A percentile compares a stretch with the other conserved stretches of the same genome.
Conservation (phyloP, 2,113 vertebrate species). For the Uria aalge region DNA sequence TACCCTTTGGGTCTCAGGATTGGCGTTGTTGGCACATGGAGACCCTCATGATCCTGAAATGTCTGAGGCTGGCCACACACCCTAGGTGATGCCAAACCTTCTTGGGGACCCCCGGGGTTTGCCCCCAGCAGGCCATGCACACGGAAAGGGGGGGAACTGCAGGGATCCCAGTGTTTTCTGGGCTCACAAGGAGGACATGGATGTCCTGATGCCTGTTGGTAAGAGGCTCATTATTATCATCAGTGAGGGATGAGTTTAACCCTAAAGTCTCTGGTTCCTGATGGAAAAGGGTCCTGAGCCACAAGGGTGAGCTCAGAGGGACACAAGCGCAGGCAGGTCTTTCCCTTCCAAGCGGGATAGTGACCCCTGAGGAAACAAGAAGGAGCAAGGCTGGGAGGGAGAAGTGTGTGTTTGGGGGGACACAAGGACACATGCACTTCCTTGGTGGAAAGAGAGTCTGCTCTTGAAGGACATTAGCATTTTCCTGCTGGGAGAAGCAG, state of each 20-base stretch:
- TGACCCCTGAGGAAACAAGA: neutral
- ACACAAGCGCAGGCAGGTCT: neutral
- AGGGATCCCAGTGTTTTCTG: neutral
- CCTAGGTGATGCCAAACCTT: neutral
- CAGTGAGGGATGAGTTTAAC: neutral
- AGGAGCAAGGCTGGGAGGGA: neutral
- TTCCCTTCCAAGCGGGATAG: neutral
- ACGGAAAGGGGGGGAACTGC: neutral
- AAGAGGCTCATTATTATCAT: neutral
- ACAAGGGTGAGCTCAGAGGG: neutral
- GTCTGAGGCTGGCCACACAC: neutral
- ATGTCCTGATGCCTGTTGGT: neutral
- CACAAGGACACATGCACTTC: neutral
- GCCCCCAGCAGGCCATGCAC: neutral
- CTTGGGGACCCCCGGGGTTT: neutral
- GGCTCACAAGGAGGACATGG: neutral
- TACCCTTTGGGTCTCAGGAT: neutral
- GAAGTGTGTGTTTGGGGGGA: neutral
- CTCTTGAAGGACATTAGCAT: neutral
- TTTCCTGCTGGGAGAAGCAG: neutral
- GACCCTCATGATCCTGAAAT: neutral
- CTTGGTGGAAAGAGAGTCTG: neutral
- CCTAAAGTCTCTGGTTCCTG: neutral
- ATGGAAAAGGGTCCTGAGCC: neutral
- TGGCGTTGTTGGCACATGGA: neutral